A percentile compares a stretch with the other conserved stretches of the same genome.
phyloP scores from a whole-genome alignment of 1,140 invertebrate species.

The Euglossa dilemma region DNA sequence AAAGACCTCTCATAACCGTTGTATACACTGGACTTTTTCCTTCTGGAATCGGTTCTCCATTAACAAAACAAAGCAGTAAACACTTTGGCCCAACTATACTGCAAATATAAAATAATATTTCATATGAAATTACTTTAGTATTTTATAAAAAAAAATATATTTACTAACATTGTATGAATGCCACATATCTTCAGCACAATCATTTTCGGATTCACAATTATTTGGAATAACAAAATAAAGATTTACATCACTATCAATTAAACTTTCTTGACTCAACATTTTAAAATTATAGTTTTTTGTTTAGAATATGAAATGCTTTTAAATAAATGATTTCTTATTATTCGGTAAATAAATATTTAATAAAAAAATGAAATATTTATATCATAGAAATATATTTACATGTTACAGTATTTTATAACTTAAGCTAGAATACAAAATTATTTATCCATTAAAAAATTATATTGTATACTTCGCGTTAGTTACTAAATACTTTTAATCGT shows the following conservation, averaged over 20 bases:
- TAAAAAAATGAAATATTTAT: background rate
- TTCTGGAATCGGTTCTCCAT: constrained; percentile 88
- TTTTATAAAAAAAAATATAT: constrained; percentile 24
- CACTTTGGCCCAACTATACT: constrained; percentile 91
- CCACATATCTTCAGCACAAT: constrained; percentile 80
- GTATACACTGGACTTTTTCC: constrained; percentile 90
- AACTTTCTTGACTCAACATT: constrained; percentile 61
- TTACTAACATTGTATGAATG: constrained; percentile 78
- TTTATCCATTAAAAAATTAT: background rate
- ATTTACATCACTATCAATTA: constrained; percentile 69
- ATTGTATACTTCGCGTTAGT: background rate
- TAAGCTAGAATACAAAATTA: background rate
- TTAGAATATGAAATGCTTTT: too few relatives aligned
- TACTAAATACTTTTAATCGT: background rate
- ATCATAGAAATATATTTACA: background rate
- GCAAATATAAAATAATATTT: constrained; percentile 74
- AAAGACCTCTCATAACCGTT: constrained; percentile 90
- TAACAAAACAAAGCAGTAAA: constrained; percentile 88
- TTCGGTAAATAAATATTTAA: background rate
- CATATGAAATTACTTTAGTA: constrained; percentile 20
- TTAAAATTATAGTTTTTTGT: background rate
- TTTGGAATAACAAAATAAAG: constrained; percentile 77
- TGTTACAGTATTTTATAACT: background rate
- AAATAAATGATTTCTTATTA: background rate
- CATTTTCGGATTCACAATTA: constrained; percentile 70